These are phyloP conservation scores for Aythya baeri DNA, from an alignment of 2,113 vertebrate species.

Conservation along the genomic window DNA sequence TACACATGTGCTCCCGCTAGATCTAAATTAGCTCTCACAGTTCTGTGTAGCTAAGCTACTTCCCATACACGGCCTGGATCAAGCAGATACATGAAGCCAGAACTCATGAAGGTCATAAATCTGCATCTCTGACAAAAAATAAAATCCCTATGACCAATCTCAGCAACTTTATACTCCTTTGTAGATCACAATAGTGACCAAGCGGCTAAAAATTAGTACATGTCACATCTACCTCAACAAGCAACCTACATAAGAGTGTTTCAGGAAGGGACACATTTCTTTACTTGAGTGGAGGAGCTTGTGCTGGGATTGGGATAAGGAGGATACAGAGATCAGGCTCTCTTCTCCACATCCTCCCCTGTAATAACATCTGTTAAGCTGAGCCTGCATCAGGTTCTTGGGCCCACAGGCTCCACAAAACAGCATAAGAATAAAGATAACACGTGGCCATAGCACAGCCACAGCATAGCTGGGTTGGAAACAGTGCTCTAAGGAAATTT, in stretches of 20 bases:
- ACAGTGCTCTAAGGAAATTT: neutral
- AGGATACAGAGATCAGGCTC: neutral
- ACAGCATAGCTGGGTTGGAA: neutral
- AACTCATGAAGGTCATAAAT: neutral
- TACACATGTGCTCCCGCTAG: neutral
- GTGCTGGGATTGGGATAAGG: neutral
- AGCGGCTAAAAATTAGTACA: neutral
- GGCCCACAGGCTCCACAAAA: neutral
- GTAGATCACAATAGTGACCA: neutral
- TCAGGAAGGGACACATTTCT: neutral
- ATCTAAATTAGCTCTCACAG: neutral
- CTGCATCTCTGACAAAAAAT: neutral
- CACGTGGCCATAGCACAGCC: fast-evolving
- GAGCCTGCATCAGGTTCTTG: neutral
- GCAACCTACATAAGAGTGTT: neutral
- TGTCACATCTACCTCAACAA: neutral
- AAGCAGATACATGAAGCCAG: neutral
- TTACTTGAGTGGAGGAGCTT: neutral
- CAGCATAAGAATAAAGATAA: neutral
- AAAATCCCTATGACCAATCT: neutral
- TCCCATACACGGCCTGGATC: neutral
- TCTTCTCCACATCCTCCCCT: neutral
- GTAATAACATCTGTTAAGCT: neutral
- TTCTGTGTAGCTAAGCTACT: neutral
- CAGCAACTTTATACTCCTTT: neutral